Evolutionary conservation across 2,113 vertebrate species (phyloP).

Genomic region (Phycodurus eques): DNA sequence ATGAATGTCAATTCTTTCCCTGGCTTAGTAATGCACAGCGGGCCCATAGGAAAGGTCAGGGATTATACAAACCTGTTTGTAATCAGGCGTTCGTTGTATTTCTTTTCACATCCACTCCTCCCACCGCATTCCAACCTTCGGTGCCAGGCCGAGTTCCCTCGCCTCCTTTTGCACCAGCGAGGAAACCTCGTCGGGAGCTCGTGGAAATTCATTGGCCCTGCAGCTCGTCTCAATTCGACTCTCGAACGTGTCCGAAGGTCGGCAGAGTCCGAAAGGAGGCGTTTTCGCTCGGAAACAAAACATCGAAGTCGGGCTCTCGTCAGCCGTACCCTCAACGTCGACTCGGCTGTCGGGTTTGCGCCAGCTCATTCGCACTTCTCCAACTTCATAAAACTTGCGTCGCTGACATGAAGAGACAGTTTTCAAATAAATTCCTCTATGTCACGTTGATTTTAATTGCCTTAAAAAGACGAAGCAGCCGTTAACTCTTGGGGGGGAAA

Average conservation of each 20-base stretch:
- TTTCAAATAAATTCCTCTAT: neutral
- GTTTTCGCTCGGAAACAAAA: neutral
- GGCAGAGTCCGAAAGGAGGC: neutral
- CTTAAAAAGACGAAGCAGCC: constrained; percentile 56
- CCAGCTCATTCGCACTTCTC: too few relatives aligned
- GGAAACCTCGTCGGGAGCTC: neutral
- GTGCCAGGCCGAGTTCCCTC: constrained; percentile 10
- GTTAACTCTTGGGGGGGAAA: constrained; percentile 18
- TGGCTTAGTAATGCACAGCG: neutral
- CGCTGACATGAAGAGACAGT: neutral
- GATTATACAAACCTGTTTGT: neutral
- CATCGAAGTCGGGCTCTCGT: neutral
- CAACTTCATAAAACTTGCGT: too few relatives aligned
- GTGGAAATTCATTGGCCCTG: constrained; percentile 23
- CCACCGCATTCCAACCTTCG: constrained; percentile 30
- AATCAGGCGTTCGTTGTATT: constrained; percentile 20
- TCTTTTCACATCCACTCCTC: constrained; percentile 19
- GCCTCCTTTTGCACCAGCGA: neutral
- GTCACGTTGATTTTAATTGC: constrained; percentile 50
- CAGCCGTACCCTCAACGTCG: too few relatives aligned
- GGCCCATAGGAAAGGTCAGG: neutral
- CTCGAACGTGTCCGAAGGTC: too few relatives aligned
- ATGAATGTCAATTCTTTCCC: neutral
- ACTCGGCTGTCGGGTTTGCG: neutral
- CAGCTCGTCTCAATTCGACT: constrained; percentile 11